Evolutionary conservation across 2,113 vertebrate species (phyloP), one percentile per base, ranked within the genome.

Genomic region (Hyaena hyaena): DNA sequence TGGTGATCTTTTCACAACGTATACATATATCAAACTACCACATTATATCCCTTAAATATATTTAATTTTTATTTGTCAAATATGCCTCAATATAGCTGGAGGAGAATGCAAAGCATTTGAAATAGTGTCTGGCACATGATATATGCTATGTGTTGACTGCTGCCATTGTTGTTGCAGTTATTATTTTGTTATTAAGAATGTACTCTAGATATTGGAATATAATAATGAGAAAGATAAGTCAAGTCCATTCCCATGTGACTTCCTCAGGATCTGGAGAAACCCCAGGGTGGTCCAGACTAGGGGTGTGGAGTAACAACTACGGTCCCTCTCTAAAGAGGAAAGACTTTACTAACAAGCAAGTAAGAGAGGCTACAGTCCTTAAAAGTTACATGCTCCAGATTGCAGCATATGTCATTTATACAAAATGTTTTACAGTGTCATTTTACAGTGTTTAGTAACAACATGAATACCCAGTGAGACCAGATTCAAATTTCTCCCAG

Each of bases 401-500:
- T 95, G 9, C 7, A 96, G 48, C 77, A 89, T 89, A 73, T 92
- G n/a, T 79, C 31, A 89, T 88, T 93, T 93, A 55, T 77, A 92
- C 61, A 97, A 55, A 88, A 91, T 93, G 53, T 69, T 65, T 63
- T 92, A 6, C 9, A 45, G 33, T 88, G 45, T 97, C 58, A 23
- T 68, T 63, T 68, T 89, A 4, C 10, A 45, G 31, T 88, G 45
- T 97, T 92, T 95, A 65, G 21, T 84, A 90, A 87, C 16, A 16
- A 35, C 23, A 58, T 53, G n/a, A 90, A 85, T 87, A 94, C 15
- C 31, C 39, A 90, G 14, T 88, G 28, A 94, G 1, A 65, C n/a
- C 65, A 97, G 88, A 87, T 93, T 81, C 73, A 97, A 96, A 92
- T 39, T 88, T 39, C 35, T 91, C 10, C 23, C n/a, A 95, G 63